Conservation (phyloP, 2,113 vertebrate species). For the Melanerpes aurifrons region DNA sequence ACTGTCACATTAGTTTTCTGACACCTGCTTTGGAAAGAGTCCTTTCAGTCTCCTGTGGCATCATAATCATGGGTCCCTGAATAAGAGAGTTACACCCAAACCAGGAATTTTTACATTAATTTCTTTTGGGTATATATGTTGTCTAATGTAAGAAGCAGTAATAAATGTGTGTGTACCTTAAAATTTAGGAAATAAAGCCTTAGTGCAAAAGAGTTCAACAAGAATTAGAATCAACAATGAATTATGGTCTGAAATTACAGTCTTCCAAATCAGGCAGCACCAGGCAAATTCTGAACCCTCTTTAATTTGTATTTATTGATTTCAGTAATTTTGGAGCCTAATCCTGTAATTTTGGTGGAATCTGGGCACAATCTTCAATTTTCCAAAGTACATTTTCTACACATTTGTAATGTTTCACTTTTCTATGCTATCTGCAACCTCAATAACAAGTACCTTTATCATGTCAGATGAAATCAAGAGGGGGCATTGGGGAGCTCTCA, state of each 20-base stretch:
- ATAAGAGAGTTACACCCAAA: background rate
- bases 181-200: background rate
- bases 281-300: background rate
- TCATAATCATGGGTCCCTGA: rapidly evolving
- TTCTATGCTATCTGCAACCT: background rate
- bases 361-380: background rate
- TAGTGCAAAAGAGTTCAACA: background rate
- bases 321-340: background rate
- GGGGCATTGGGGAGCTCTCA: background rate
- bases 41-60: background rate
- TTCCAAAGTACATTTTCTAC: background rate
- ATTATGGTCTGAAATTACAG: background rate
- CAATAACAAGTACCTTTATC: background rate
- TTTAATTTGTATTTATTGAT: background rate
- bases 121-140: background rate
- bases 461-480: background rate
- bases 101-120: background rate
- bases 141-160: background rate
- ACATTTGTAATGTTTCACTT: background rate
- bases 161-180: background rate
- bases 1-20: background rate
- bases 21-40: background rate
- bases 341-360: background rate
- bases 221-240: background rate
- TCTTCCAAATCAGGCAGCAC: background rate